Percentiles rank a stretch among this genome's conserved stretches.
These are phyloP conservation scores for Euzophera pinguis DNA, from an alignment of 2,888 invertebrate species.

Conservation along the genomic window DNA sequence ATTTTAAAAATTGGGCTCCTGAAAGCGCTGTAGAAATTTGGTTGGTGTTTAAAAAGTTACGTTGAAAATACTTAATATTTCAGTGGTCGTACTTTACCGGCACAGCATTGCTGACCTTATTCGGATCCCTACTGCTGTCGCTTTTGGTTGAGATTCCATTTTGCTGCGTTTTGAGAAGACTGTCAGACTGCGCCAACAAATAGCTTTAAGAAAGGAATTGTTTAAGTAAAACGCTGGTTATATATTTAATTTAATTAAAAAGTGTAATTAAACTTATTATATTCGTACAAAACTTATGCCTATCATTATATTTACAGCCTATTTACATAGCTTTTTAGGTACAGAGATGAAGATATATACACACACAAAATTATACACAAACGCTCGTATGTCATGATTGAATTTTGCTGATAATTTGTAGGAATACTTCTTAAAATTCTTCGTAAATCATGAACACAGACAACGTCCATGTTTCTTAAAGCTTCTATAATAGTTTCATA, in stretches of 20 bases:
- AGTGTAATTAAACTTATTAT: constrained; percentile 23
- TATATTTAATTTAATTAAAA: constrained; percentile 38
- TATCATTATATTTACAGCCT: constrained; percentile 63
- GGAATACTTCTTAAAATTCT: no score
- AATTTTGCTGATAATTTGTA: neutral
- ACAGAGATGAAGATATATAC: neutral
- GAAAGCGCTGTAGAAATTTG: neutral
- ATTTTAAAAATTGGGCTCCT: no score
- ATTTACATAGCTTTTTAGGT: constrained; percentile 48
- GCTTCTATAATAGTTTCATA: no score
- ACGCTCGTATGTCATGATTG: neutral
- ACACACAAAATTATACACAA: neutral
- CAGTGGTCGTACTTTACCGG: constrained; percentile 79
- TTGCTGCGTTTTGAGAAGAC: constrained; percentile 72
- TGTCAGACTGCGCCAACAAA: constrained; percentile 56
- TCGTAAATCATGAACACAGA: no score
- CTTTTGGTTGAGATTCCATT: constrained; percentile 81
- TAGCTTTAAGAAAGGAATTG: constrained; percentile 14
- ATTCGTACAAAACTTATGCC: constrained; percentile 32
- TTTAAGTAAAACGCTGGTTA: constrained; percentile 15
- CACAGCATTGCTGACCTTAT: constrained; percentile 57
- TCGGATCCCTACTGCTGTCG: constrained; percentile 65
- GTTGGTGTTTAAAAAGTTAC: no score
- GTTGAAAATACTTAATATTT: constrained; percentile 21
- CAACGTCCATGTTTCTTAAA: no score